phyloP scores from a whole-genome alignment of 2,888 invertebrate species.

The Anthrax anthrax region DNA sequence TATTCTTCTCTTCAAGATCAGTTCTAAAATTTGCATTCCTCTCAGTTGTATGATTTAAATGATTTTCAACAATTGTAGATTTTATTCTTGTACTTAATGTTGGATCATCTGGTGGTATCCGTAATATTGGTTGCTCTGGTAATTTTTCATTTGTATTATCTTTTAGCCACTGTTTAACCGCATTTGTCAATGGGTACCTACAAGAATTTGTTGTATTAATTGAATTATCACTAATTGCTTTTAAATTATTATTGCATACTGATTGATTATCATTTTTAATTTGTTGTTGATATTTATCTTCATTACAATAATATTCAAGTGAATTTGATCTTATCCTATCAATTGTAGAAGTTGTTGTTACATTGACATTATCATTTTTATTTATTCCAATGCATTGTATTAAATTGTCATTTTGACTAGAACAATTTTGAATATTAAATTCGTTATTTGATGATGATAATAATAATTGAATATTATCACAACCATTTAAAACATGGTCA shows the following conservation, averaged over 20 bases:
- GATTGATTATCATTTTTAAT: no score
- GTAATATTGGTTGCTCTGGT: constrained; percentile 21
- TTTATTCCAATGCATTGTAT: no score
- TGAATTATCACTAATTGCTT: background rate
- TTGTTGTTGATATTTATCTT: background rate
- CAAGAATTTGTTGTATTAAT: background rate
- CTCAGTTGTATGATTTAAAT: background rate
- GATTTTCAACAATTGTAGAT: constrained; percentile 1
- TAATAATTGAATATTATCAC: background rate
- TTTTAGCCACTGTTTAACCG: constrained; percentile 45
- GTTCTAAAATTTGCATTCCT: constrained; percentile 8
- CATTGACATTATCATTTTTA: background rate
- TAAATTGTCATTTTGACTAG: background rate
- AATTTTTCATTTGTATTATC: constrained; percentile 26
- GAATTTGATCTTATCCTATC: background rate
- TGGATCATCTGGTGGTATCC: constrained; percentile 13
- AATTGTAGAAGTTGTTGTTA: background rate
- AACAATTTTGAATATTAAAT: background rate
- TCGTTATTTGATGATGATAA: background rate
- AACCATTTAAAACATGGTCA: background rate
- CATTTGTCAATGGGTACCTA: constrained; percentile 40
- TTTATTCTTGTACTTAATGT: constrained; percentile 4
- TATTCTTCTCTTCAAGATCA: constrained; percentile 1
- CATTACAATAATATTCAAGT: background rate
- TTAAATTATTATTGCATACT: background rate